Conservation (phyloP, 2,888 invertebrate genomes). For the Lasioglossum calceatum region DNA sequence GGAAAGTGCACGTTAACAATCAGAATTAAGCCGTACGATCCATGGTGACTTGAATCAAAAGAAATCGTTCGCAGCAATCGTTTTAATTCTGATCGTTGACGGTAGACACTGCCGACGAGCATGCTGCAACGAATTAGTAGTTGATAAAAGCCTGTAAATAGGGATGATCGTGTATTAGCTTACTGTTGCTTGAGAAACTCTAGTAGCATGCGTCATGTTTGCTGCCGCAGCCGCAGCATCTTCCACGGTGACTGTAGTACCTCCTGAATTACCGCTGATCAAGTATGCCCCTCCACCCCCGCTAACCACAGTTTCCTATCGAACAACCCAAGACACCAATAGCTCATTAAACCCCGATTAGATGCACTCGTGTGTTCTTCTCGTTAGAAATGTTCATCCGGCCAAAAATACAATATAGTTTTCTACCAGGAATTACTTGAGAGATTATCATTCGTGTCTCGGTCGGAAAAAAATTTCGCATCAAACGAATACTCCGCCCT, state of each 20-base stretch:
- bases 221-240: slow-evolving; percentile 86
- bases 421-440: not conserved
- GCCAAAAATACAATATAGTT: not conserved
- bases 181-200: slow-evolving; percentile 96
- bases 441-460: not conserved
- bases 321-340: slow-evolving; percentile 76
- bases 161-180: slow-evolving; percentile 85
- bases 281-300: slow-evolving; percentile 85
- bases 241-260: slow-evolving; percentile 83
- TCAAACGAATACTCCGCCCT: slow-evolving; percentile 1
- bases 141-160: slow-evolving; percentile 80
- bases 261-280: slow-evolving; percentile 85
- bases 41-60: not conserved
- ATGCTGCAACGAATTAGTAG: slow-evolving; percentile 71
- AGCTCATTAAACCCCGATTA: slow-evolving; percentile 60
- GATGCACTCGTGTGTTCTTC: slow-evolving; percentile 21
- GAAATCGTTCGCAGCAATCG: not conserved
- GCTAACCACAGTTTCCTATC: slow-evolving; percentile 84
- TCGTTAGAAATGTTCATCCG: slow-evolving; percentile 17
- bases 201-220: slow-evolving; percentile 91
- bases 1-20: slow-evolving; percentile 18
- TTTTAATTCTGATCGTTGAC: not conserved
- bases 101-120: slow-evolving; percentile 48
- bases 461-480: not conserved
- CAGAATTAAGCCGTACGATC: not conserved